Conservation (phyloP, 2,797 vertebrate genomes). For the Halcyon chelicuti region DNA sequence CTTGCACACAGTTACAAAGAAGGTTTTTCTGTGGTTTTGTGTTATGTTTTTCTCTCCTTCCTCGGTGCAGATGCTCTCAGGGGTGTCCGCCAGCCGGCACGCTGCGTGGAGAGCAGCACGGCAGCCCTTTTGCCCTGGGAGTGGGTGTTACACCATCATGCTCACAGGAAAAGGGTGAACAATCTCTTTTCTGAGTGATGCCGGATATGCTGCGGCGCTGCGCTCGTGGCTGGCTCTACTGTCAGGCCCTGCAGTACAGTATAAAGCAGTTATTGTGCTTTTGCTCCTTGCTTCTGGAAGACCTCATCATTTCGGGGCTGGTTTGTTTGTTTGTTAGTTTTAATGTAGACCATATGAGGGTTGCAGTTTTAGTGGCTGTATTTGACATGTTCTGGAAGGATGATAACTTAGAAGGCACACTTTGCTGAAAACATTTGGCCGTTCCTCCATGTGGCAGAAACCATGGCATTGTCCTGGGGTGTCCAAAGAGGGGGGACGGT, state of each 20-base stretch:
- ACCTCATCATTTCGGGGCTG: conserved; percentile 18
- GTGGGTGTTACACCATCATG: fast-evolving
- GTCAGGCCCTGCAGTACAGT: background rate
- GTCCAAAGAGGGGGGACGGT: background rate
- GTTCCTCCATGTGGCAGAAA: background rate
- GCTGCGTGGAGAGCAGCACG: fast-evolving
- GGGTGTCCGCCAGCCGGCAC: background rate
- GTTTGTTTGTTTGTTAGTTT: conserved; percentile 52
- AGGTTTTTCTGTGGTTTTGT: background rate
- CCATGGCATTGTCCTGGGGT: background rate
- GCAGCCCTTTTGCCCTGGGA: background rate
- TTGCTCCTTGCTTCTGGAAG: conserved; percentile 28
- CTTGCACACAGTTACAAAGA: background rate
- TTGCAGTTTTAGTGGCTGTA: background rate
- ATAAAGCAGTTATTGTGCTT: conserved; percentile 1
- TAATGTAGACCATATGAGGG: conserved; percentile 27
- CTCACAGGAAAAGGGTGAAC: fast-evolving
- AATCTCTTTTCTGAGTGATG: background rate
- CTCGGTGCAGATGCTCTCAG: background rate
- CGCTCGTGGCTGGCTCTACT: fast-evolving
- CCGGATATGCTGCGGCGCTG: background rate
- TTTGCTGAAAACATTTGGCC: background rate
- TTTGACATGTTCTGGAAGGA: conserved; percentile 21
- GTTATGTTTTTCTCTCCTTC: background rate
- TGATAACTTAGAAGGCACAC: background rate